Conservation (phyloP, 2,113 vertebrate genomes). For the Cyphomyrus plagiostoma region DNA sequence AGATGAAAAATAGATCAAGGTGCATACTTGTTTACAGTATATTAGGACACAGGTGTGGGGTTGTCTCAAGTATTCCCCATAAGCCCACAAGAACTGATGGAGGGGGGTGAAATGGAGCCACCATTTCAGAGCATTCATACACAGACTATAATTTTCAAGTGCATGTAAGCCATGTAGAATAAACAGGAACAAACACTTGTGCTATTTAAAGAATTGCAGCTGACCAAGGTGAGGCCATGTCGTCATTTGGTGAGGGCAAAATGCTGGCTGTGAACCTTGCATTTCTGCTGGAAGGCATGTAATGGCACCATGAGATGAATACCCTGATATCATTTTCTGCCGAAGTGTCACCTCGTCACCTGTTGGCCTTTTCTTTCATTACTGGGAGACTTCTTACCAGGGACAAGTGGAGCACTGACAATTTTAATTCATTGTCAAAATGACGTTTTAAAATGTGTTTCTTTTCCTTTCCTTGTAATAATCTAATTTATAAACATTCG, state of each 20-base stretch:
- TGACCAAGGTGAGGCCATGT: background rate
- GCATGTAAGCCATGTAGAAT: background rate
- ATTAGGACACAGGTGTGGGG: conserved; percentile 27
- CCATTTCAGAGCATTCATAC: conserved; percentile 2
- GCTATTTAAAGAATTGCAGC: background rate
- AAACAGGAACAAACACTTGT: background rate
- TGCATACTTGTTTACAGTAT: conserved; percentile 26
- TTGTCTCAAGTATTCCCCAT: conserved; percentile 23
- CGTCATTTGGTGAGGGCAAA: background rate
- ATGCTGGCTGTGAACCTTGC: background rate
- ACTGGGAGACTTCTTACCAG: background rate
- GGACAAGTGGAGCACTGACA: background rate
- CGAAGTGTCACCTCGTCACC: background rate
- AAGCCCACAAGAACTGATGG: conserved; percentile 17
- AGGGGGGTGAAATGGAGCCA: background rate
- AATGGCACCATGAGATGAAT: background rate
- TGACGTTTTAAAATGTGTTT: background rate
- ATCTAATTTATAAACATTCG: background rate
- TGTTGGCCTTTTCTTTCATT: background rate
- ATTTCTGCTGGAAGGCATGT: background rate
- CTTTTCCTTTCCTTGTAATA: background rate
- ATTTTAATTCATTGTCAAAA: background rate
- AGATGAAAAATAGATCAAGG: conserved; percentile 30
- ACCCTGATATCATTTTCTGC: background rate
- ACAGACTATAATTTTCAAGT: background rate